Evolutionary conservation across 2,797 vertebrate species (phyloP), one percentile per base, ranked within the genome.

Genomic region (Leptatherina wallacei): DNA sequence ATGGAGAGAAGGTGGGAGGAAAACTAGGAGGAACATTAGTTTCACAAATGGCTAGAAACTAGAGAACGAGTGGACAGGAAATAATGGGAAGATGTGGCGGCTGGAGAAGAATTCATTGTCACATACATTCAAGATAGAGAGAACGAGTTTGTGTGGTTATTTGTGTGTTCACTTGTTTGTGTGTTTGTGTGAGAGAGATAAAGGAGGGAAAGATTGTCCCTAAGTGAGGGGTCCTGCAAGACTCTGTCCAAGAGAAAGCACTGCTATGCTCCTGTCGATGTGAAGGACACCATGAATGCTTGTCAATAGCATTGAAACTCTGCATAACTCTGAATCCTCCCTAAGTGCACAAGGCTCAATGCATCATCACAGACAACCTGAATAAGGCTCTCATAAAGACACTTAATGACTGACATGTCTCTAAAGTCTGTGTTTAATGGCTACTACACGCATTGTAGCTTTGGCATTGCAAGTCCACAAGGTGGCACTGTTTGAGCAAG

Each of bases 211-310:
- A 78, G 44, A 59, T 56, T 78, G 69, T 83, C 78, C 72, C 69
- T 24, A 27, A 44, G 14, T 70, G 75, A 87, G 72, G 85, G 60
- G 69, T 85, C 88, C 87, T 79, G 56, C 73, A 82, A 88, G 79
- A 91, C 85, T 55, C 52, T 88, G 82, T 85, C 83, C 77, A 65
- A 88, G 80, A 90, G 90, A 85, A 88, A 89, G 91, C 88, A 91
- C 89, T 92, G 86, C 91, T 85, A 89, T 88, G 83, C 91, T 92
- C 91, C 89, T 89, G 88, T 90, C 85, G 90, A 91, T 92, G 90
- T 93, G 93, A 94, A 93, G 91, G 89, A 92, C 88, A 68, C 57
- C 78, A 85, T 81, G 78, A 91, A 88, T 85, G 88, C 91, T 88
- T 87, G 75, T 91, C 87, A 80, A 73, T 80, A 85, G 87, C 89